These are phyloP conservation scores for Tupaia chinensis DNA, from an alignment of 2,113 vertebrate species.

Conservation along the genomic window DNA sequence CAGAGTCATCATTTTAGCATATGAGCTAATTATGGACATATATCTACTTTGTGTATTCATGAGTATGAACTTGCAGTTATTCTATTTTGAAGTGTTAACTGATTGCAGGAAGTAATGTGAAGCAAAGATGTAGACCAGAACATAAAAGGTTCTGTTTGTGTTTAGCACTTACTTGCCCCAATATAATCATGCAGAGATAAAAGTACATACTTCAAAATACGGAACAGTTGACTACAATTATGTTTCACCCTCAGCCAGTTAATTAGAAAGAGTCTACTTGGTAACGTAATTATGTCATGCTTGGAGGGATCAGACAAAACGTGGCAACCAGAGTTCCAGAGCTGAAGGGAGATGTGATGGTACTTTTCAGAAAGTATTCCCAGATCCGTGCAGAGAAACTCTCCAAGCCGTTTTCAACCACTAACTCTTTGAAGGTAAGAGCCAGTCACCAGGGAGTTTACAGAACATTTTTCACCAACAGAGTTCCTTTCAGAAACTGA, in stretches of 20 bases:
- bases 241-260: background rate
- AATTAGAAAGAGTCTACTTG: constrained; percentile 55
- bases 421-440: background rate
- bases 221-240: constrained; percentile 34
- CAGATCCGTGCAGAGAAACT: background rate
- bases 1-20: constrained; percentile 19
- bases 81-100: background rate
- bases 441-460: background rate
- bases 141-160: background rate
- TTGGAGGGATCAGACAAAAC: constrained; percentile 42
- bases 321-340: constrained; percentile 14
- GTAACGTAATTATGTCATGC: constrained; percentile 52
- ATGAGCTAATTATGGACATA: background rate
- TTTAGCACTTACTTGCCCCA: constrained; percentile 14
- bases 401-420: constrained; percentile 14
- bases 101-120: background rate
- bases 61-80: background rate
- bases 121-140: constrained; percentile 26
- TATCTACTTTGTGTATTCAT: background rate
- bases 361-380: constrained; percentile 56
- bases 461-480: constrained; percentile 17
- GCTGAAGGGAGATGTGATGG: background rate
- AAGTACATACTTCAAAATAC: constrained; percentile 46
- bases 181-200: constrained; percentile 1
- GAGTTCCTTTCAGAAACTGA: constrained; percentile 49